Evolutionary conservation across 2,888 invertebrate species (phyloP), one percentile per base, ranked within the genome.

Genomic region (Meliscaeva auricollis): DNA sequence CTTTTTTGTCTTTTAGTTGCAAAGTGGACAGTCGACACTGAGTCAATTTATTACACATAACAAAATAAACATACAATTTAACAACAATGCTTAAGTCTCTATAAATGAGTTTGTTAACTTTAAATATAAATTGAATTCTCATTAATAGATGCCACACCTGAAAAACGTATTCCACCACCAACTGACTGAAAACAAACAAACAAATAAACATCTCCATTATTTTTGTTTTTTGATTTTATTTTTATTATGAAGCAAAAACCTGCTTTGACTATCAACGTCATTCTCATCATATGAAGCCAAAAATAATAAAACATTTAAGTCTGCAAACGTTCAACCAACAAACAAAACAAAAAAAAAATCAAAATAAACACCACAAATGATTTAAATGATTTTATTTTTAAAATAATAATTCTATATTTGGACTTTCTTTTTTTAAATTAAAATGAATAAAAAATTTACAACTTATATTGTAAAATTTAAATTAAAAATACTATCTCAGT

Each of bases 401-500:
- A 26, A 62, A 17, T 46, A 62, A 17, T 46, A 13, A 44, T 26
- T 62, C 62, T 62, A 62, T 62, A 44, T 62, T 62, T 62, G 62
- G 62, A 46, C 0, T 35, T 56, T 32, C 17, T 5, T 35, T 15
- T 46, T 46, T 15, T 56, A 20, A 60, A 17, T 44, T 60, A 3
- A 9, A 11, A 46, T 2, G 5, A 11, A 22, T 5, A 50, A 50
- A 35, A 46, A 35, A 3, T 60, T 11, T 41, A 22, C 17, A 62
- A 64, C 50, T n/a, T 56, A 11, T n/a, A n/a, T n/a, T n/a, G n/a
- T n/a, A 50, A 30, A 38, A 69, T 44, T 41, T 15, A 13, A 26
- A 15, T 20, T 30, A 70, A 35, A 70, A 35, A 20, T 35, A 50
- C 11, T 77, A 73, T 79, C 50, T 68, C 73, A 79, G 78, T 66